Base-by-base conservation (phyloP, 2,888 invertebrate species). In the Morinoia aosen region DNA sequence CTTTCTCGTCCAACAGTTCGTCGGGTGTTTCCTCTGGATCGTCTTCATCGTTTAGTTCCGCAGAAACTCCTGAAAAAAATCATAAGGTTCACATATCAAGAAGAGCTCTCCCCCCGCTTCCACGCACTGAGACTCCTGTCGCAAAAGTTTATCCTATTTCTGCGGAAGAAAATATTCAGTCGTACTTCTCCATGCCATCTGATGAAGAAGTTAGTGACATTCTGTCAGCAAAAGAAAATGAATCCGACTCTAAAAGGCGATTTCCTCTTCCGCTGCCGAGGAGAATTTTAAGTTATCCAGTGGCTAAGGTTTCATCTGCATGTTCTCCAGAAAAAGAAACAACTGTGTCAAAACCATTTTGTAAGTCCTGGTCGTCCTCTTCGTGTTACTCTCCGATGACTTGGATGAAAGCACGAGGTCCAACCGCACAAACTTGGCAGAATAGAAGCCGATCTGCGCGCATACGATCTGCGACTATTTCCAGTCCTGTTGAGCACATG, bases 131-230 rank as follows among this genome's bases (percentile, higher is more conserved):
- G 40, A 95, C 58, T 25, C 58, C 58, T 58, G 58, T 95, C n/a
- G 48, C 61, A 0, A 95, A 95, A 64, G 64, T 95, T 61, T 61
- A 95, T 57, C 93, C 93, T 48, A 93, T 93, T 57, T 93, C 93
- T 58, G 95, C 64, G 4, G 95, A 95, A 64, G 61, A 95, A 95
- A 95, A 95, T 95, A 64, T 95, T 95, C 95, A 95, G 64, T 95
- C 95, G 11, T 95, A 95, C 40, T 95, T 95, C 33, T 40, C 95
- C 7, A 95, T 95, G 58, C 95, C 95, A 11, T 8, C 64, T 0
- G 95, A 95, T 95, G 95, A 95, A 57, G 95, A 95, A 61, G 48
- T 39, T 40, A 48, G 25, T 7, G 61, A 58, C 16, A 39, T 64
- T 3, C 33, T 33, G 12, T 12, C 39, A 11, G 48, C 12, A 5